These are phyloP conservation scores for Ochlodes sylvanus DNA, from an alignment of 2,888 invertebrate genomes.

Conservation along the genomic window DNA sequence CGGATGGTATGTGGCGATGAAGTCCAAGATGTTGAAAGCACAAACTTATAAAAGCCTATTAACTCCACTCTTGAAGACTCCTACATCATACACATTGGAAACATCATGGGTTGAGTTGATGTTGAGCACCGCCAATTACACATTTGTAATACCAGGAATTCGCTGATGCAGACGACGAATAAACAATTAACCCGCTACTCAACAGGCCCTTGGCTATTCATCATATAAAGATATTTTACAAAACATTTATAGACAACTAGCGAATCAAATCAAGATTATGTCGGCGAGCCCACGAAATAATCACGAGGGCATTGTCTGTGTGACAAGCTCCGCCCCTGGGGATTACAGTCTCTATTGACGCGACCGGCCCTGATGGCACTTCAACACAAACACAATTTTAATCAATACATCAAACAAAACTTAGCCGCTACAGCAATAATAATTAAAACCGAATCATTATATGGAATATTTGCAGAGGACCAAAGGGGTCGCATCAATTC, in stretches of 20 bases:
- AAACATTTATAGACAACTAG: conserved; percentile 19
- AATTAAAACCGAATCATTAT: conserved; percentile 84
- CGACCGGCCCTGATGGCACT: conserved; percentile 68
- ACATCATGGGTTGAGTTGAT: no score
- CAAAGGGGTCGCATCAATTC: conserved; percentile 61
- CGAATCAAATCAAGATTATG: conserved; percentile 26
- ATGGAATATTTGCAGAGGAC: conserved; percentile 83
- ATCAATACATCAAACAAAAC: conserved; percentile 85
- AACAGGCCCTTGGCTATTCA: no score
- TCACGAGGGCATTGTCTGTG: conserved; percentile 39
- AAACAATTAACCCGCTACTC: no score
- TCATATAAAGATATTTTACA: not conserved
- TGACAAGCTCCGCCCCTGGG: conserved; percentile 53
- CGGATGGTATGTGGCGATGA: no score
- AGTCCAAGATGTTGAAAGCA: no score
- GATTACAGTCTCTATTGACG: conserved; percentile 68
- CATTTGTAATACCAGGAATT: no score
- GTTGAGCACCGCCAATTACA: no score
- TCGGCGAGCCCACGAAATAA: conserved; percentile 41
- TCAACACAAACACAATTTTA: conserved; percentile 79
- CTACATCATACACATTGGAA: no score
- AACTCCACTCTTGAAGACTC: no score
- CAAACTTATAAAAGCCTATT: no score
- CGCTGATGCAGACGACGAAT: no score
- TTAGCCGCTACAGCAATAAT: conserved; percentile 80